A percentile compares a stretch with the other conserved stretches of the same genome.
Conservation (phyloP, 2,888 invertebrate species). For the Sisyra nigra region DNA sequence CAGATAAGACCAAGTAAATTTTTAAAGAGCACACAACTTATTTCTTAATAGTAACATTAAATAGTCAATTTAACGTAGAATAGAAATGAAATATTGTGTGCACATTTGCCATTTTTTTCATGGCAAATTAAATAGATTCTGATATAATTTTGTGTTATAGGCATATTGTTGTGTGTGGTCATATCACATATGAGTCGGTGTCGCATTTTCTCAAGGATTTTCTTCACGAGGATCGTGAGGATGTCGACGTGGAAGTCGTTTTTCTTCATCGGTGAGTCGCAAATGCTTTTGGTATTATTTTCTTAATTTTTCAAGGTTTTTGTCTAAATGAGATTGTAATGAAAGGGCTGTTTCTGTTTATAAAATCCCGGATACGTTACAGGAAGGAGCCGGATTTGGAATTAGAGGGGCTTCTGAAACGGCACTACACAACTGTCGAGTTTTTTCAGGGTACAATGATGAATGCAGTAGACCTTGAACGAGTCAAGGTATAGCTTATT, state of each 20-base stretch:
- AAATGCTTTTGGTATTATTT: not conserved
- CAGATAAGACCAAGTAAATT: too few species aligned
- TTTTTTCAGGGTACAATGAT: constrained; percentile 99
- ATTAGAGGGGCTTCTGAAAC: constrained; percentile 98
- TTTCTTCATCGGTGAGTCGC: constrained; percentile 90
- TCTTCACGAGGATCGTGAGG: constrained; percentile 99
- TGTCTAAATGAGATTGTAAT: constrained; percentile 3
- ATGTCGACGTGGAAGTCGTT: constrained; percentile 98
- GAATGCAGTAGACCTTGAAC: constrained; percentile 99
- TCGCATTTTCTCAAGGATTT: constrained; percentile 99
- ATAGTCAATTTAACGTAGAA: too few species aligned
- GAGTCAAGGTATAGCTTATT: constrained; percentile 71
- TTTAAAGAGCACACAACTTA: too few species aligned
- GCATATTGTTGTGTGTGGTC: constrained; percentile 99
- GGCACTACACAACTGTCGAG: constrained; percentile 99
- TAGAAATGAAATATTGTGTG: too few species aligned
- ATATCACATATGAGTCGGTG: constrained; percentile 99
- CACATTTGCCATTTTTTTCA: not conserved
- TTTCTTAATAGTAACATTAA: too few species aligned
- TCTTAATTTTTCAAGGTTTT: constrained; percentile 3
- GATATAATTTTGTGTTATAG: constrained; percentile 31
- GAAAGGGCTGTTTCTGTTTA: not conserved
- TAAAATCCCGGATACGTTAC: constrained; percentile 26
- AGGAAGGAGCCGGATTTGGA: constrained; percentile 99
- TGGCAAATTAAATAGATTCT: not conserved